Percentiles rank a stretch among this genome's conserved stretches.
These are phyloP conservation scores for Eupithecia centaureata DNA, from an alignment of 2,888 invertebrate species.

Conservation along the genomic window DNA sequence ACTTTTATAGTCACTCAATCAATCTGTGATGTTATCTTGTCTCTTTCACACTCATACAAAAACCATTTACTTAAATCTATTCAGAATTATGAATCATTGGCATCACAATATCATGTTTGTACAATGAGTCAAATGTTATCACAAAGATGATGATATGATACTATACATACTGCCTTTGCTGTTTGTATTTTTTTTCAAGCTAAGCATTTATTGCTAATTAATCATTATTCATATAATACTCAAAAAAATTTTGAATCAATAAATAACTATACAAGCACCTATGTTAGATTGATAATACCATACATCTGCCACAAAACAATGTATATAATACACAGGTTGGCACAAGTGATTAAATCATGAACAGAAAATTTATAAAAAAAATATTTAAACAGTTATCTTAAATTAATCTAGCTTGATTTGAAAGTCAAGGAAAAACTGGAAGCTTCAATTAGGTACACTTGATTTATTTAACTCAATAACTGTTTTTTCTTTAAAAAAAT, in stretches of 20 bases:
- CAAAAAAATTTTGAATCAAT: not conserved
- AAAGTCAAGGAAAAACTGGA: constrained; percentile 14
- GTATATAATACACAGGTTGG: constrained; percentile 50
- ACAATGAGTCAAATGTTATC: constrained; percentile 36
- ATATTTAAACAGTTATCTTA: constrained; percentile 21
- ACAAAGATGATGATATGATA: constrained; percentile 12
- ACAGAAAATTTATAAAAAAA: constrained; percentile 37
- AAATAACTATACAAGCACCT: not conserved
- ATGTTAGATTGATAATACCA: not conserved
- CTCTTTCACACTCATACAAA: constrained; percentile 18
- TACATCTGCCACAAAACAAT: constrained; percentile 20
- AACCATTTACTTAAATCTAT: constrained; percentile 26
- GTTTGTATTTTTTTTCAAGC: constrained; percentile 20
- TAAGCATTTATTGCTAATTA: not conserved
- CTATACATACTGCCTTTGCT: constrained; percentile 1
- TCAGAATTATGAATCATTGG: constrained; percentile 42
- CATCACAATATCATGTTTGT: constrained; percentile 37
- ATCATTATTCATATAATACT: not conserved
- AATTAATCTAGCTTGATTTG: constrained; percentile 11
- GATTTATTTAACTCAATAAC: constrained; percentile 21
- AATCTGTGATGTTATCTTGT: constrained; percentile 23
- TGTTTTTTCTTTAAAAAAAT: constrained; percentile 17
- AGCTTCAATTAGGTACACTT: constrained; percentile 2
- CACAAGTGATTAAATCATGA: constrained; percentile 46
- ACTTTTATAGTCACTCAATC: not conserved